Evolutionary conservation across 2,888 invertebrate genomes (phyloP).

Genomic region (Eledone cirrhosa): DNA sequence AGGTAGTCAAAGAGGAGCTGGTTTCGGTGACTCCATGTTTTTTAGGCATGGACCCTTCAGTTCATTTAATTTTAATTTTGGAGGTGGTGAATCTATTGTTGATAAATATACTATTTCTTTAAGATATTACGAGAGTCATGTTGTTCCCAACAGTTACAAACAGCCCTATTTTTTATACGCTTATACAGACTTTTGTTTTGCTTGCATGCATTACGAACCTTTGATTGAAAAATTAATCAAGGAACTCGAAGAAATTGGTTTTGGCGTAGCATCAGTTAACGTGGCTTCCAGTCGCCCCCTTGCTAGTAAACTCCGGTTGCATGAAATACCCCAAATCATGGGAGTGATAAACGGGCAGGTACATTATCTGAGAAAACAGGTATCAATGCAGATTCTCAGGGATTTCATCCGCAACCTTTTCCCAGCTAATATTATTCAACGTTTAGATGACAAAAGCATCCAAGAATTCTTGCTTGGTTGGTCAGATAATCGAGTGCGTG

Average conservation of each 20-base stretch:
- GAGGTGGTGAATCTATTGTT: constrained; percentile 42
- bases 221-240: constrained; percentile 83
- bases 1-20: constrained; percentile 34
- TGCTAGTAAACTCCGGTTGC: constrained; percentile 81
- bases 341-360: constrained; percentile 83
- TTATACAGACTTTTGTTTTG: constrained; percentile 94
- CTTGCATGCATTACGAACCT: constrained; percentile 88
- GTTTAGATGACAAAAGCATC: constrained; percentile 72
- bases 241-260: constrained; percentile 84
- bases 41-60: constrained; percentile 5
- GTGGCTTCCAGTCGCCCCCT: constrained; percentile 83
- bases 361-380: constrained; percentile 80
- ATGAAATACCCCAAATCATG: constrained; percentile 83
- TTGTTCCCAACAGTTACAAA: constrained; percentile 83
- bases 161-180: constrained; percentile 88
- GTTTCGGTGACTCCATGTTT: background rate
- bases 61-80: constrained; percentile 9
- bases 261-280: constrained; percentile 74
- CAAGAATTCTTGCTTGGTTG: constrained; percentile 86
- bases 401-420: constrained; percentile 85
- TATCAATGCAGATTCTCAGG: constrained; percentile 80
- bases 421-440: constrained; percentile 70
- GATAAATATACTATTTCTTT: constrained; percentile 53
- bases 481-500: constrained; percentile 90
- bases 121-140: constrained; percentile 79